Evolutionary conservation across 2,888 invertebrate species (phyloP).

Genomic region (Unio delphinus): DNA sequence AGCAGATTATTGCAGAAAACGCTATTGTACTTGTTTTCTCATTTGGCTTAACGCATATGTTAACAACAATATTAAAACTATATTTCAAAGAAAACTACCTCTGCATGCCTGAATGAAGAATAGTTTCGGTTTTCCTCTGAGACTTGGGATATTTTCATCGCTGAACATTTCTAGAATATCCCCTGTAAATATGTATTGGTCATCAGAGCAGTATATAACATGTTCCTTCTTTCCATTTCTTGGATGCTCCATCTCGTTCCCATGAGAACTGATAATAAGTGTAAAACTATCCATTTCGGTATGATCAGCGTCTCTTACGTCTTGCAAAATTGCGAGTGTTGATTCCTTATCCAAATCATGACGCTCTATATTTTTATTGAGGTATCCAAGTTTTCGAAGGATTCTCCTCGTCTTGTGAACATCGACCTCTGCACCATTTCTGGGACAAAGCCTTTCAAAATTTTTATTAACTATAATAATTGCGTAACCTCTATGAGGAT

Average conservation of each 20-base stretch:
- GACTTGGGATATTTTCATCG: constrained; percentile 23
- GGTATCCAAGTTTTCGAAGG: constrained; percentile 25
- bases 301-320: constrained; percentile 16
- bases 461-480: constrained; percentile 26
- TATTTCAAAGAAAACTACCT: constrained; percentile 11
- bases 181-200: constrained; percentile 26
- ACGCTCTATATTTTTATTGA: constrained; percentile 13
- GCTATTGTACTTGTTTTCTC: too few species aligned
- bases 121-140: constrained; percentile 31
- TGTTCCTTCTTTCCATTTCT: constrained; percentile 20
- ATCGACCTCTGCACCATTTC: constrained; percentile 28
- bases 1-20: too few species aligned
- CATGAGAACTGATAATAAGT: constrained; percentile 32
- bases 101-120: constrained; percentile 36
- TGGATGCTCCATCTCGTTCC: constrained; percentile 18
- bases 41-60: too few species aligned
- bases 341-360: constrained; percentile 17
- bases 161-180: constrained; percentile 34
- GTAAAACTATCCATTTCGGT: constrained; percentile 26
- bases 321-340: constrained; percentile 14
- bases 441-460: constrained; percentile 10
- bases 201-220: constrained; percentile 30
- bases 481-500: constrained; percentile 22
- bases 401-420: constrained; percentile 20
- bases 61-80: too few species aligned